Base-by-base conservation (phyloP, 2,888 invertebrate species). In the Athalia circularis region DNA sequence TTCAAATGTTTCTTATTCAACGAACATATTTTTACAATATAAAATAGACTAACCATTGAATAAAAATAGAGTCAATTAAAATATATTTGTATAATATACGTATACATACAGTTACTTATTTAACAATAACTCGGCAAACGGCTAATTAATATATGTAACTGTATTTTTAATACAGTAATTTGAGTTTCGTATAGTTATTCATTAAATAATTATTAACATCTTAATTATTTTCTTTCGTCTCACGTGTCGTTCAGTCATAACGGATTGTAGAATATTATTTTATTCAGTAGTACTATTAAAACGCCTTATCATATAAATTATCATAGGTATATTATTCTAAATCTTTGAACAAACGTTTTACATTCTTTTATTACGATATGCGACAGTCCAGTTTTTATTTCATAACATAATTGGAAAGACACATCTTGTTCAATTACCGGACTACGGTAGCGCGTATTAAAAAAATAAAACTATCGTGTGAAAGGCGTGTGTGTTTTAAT, bases 21-120 rank as follows among this genome's bases (percentile, higher is more conserved):
- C 29, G 5, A 50, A 67, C 50, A 67, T 67, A 65, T 67, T 67
- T 67, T 67, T 67, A 43, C 54, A 43, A 43, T 68, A 54, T n/a
- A 68, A 68, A 68, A 68, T 68, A 54, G 68, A 68, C 13, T 52
- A 52, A 61, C 61, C 7, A 5, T 61, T 13, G 13, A 61, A 61
- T 61, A 15, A 61, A 61, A 61, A 61, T 54, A 5, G 4, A 54
- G 7, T n/a, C 54, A 54, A 11, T 9, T 54, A 11, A 5, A 54
- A 54, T 54, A 9, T 54, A 29, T 29, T 29, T 29, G 29, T 29
- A 29, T 29, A 29, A 29, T 29, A 29, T 29, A 29, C 29, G 29
- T 54, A 54, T 54, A 54, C n/a, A 9, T 54, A 29, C 29, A 29
- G 29, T 29, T 29, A 29, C 29, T 29, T 29, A 29, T 29, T 29